Evolutionary conservation across 2,113 vertebrate genomes (phyloP), one percentile per base, ranked within the genome.

Genomic region (Mormyrus lacerda): DNA sequence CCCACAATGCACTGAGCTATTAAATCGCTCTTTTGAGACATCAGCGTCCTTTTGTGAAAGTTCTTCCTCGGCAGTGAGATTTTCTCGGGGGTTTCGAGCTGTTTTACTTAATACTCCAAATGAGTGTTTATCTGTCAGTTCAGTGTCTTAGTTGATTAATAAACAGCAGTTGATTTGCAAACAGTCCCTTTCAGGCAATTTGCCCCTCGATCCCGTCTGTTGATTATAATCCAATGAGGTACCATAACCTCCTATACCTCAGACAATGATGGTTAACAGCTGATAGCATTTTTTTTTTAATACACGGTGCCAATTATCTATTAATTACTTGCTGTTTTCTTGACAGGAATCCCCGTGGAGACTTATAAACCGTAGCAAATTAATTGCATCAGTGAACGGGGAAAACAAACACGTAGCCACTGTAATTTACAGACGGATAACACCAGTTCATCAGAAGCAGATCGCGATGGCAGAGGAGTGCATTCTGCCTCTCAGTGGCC

Each of bases 291-390:
- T 84, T 82, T 82, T 82, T 84, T 84, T 84, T 45, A 21, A 84
- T 84, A 84, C 82, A 84, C 9, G 39, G 44, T 84, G 82, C 82
- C 82, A 84, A 84, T 84, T 84, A 84, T 84, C 82, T 84, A 84
- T 84, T 84, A 84, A 84, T 84, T 84, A 84, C 82, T 84, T 84
- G 82, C 82, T 84, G 82, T 84, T 84, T 84, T 84, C 82, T 84
- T 84, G 82, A 84, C 82, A 84, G 82, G 82, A 24, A 84, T 24
- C 82, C 82, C 82, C 82, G 82, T 84, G 39, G 82, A 84, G 82
- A 24, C 39, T 84, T 84, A 84, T 47, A 84, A 84, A 84, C 82
- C 82, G 8, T 84, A 84, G 82, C 82, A 84, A 84, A 84, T 84
- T 84, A 84, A 84, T 84, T 84, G 82, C 82, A 84, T 47, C 82